Evolutionary conservation across 2,888 invertebrate species (phyloP).

Genomic region (Pachymerium ferrugineum): DNA sequence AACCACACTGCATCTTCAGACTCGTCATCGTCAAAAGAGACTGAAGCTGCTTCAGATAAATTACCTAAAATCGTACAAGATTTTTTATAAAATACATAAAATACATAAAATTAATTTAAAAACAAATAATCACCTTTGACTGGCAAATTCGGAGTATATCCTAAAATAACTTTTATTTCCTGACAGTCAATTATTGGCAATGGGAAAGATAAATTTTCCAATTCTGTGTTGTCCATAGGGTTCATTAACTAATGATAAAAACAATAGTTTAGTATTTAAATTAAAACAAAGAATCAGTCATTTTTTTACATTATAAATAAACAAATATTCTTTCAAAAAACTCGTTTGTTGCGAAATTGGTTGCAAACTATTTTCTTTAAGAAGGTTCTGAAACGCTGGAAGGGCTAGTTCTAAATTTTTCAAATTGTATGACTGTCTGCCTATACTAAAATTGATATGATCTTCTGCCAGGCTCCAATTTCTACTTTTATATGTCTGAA

Average conservation of each 20-base stretch:
- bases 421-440: constrained; percentile 78
- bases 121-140: neutral
- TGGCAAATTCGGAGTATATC: constrained; percentile 40
- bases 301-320: constrained; percentile 65
- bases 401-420: constrained; percentile 65
- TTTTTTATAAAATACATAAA: neutral
- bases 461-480: constrained; percentile 91
- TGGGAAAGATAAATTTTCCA: constrained; percentile 54
- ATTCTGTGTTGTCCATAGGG: neutral
- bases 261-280: neutral
- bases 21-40: constrained; percentile 35
- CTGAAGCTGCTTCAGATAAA: constrained; percentile 32
- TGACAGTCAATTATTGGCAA: constrained; percentile 66
- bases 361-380: constrained; percentile 53
- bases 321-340: constrained; percentile 81
- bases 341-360: constrained; percentile 67
- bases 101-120: neutral
- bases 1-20: constrained; percentile 35
- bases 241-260: neutral
- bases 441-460: constrained; percentile 91
- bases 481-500: constrained; percentile 64
- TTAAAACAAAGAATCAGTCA: neutral
- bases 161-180: constrained; percentile 64
- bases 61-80: neutral
- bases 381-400: constrained; percentile 68